Conservation (phyloP, 2,888 invertebrate species). For the Lithodes maja region DNA sequence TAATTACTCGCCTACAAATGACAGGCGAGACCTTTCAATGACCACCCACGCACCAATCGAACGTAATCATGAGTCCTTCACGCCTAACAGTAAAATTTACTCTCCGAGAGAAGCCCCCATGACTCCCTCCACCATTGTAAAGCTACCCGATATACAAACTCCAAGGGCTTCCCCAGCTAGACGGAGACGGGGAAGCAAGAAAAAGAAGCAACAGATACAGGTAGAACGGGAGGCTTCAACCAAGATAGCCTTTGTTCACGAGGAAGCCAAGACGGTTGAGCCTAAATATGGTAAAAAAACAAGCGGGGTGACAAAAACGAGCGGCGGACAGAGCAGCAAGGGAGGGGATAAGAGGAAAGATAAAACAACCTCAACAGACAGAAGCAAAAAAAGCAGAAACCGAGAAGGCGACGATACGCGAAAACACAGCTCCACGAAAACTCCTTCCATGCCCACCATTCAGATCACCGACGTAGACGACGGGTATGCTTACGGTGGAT, state of each 20-base stretch:
- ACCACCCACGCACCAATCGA: not conserved
- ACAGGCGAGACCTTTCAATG: not conserved
- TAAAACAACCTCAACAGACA: not conserved
- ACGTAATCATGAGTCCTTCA: not conserved
- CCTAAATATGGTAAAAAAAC: not conserved
- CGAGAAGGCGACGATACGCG: not conserved
- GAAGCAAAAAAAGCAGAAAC: not conserved
- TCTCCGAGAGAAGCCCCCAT: not conserved
- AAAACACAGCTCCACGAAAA: not conserved
- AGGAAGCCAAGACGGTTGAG: not conserved
- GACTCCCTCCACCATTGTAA: not conserved
- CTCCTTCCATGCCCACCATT: conserved; percentile 18
- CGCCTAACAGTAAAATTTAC: not conserved
- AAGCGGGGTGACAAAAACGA: too few relatives aligned
- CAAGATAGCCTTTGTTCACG: not conserved
- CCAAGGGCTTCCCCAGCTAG: not conserved
- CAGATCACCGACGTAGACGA: conserved; percentile 33
- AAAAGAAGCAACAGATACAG: not conserved
- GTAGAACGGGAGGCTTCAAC: not conserved
- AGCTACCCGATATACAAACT: not conserved
- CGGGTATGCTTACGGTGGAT: not conserved
- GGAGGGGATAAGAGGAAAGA: too few relatives aligned
- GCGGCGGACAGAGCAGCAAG: too few relatives aligned
- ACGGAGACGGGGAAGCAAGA: not conserved
- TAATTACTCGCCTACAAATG: too few relatives aligned